Percentiles rank a stretch among this genome's conserved stretches.
Evolutionary conservation across 2,113 vertebrate genomes (phyloP).

Genomic region (Numenius arquata): DNA sequence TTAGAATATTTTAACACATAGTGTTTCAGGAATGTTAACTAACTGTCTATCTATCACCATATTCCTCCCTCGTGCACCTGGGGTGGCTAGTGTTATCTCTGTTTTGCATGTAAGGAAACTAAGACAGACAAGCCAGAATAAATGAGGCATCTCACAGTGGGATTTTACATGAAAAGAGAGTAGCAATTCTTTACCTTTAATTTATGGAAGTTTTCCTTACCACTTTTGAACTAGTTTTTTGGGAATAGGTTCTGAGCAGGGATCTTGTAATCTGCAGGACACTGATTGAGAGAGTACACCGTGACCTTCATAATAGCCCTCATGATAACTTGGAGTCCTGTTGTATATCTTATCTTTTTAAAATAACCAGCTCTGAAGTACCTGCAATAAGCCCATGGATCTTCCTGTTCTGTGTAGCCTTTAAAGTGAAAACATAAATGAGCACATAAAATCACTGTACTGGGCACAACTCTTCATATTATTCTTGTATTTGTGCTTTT

Average conservation of each 20-base stretch:
- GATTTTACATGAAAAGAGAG: neutral
- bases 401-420: neutral
- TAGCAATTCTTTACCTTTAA: neutral
- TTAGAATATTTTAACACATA: neutral
- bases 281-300: neutral
- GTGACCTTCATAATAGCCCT: neutral
- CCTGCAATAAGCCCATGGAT: neutral
- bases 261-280: neutral
- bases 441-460: neutral
- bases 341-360: neutral
- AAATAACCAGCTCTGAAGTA: neutral
- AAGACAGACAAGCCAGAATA: neutral
- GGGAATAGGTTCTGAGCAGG: neutral
- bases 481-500: neutral
- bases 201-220: neutral
- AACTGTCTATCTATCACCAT: neutral
- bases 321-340: neutral
- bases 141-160: conserved; percentile 6
- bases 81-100: neutral
- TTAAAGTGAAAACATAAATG: neutral
- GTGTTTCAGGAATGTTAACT: neutral
- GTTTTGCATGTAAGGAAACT: conserved; percentile 9
- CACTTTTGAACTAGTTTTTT: neutral
- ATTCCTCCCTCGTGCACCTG: neutral
- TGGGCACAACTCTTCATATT: neutral